A percentile compares a stretch with the other conserved stretches of the same genome.
phyloP scores from a whole-genome alignment of 2,113 vertebrate genomes.

The Oryzias curvinotus region DNA sequence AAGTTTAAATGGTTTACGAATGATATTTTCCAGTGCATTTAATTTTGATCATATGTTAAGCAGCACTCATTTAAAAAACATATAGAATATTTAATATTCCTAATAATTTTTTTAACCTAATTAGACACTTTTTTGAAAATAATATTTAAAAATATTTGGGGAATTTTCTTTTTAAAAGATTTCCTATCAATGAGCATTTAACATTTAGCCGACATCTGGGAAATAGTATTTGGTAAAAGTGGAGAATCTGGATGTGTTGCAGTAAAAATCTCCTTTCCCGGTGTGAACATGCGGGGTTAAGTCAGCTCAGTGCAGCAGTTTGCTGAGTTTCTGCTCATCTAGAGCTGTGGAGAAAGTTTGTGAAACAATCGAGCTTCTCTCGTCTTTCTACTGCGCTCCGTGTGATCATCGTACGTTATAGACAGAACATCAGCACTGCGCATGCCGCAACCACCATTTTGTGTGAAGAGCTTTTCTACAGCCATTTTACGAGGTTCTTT shows the following conservation, averaged over 20 bases:
- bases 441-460: conserved; percentile 66
- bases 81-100: no score
- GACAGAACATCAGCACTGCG: conserved; percentile 42
- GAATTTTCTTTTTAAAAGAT: no score
- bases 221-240: no score
- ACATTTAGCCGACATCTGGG: no score
- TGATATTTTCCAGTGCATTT: no score
- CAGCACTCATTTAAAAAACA: no score
- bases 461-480: conserved; percentile 51
- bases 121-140: no score
- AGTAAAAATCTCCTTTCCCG: background rate
- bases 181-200: no score
- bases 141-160: no score
- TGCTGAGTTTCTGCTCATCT: conserved; percentile 2
- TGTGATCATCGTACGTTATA: conserved; percentile 20
- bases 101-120: no score
- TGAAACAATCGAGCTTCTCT: conserved; percentile 6
- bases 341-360: background rate
- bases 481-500: conserved; percentile 63
- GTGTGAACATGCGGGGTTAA: conserved; percentile 13
- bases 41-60: no score
- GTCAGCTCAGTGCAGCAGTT: background rate
- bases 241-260: background rate
- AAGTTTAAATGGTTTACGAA: no score
- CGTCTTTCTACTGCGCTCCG: conserved; percentile 12